Evolutionary conservation across 1,140 invertebrate species (phyloP).

Genomic region (Vollenhovia emeryi): DNA sequence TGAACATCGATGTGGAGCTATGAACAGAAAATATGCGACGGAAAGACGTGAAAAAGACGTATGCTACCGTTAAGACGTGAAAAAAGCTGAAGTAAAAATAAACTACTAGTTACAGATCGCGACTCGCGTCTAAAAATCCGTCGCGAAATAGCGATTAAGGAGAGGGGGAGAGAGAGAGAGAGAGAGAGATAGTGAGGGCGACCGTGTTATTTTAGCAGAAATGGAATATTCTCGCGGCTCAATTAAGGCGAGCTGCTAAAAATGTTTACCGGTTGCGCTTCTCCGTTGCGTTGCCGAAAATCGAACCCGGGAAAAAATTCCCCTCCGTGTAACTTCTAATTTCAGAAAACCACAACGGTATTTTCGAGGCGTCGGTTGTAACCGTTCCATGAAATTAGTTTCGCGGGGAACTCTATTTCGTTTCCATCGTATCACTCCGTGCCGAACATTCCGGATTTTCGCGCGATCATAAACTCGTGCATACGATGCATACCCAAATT

Average conservation of each 20-base stretch:
- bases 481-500: constrained; percentile 76
- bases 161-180: too few relatives aligned
- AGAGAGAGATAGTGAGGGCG: too few relatives aligned
- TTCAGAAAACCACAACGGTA: constrained; percentile 70
- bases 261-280: constrained; percentile 50
- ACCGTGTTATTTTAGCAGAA: constrained; percentile 15
- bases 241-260: constrained; percentile 41
- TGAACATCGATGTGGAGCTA: not conserved
- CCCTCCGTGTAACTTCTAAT: constrained; percentile 67
- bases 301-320: constrained; percentile 19
- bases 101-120: not conserved
- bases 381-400: constrained; percentile 74
- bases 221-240: constrained; percentile 16
- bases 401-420: constrained; percentile 73
- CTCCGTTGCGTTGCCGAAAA: constrained; percentile 27
- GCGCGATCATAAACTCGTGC: constrained; percentile 76
- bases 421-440: constrained; percentile 76
- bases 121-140: not conserved
- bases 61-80: not conserved
- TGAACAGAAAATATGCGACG: constrained; percentile 9
- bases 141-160: constrained; percentile 12
- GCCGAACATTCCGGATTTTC: constrained; percentile 75
- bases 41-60: too few relatives aligned
- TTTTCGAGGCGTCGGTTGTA: constrained; percentile 74
- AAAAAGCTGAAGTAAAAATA: constrained; percentile 8